These are phyloP conservation scores for Megathymus violae DNA, from an alignment of 1,140 invertebrate species.

Conservation along the genomic window DNA sequence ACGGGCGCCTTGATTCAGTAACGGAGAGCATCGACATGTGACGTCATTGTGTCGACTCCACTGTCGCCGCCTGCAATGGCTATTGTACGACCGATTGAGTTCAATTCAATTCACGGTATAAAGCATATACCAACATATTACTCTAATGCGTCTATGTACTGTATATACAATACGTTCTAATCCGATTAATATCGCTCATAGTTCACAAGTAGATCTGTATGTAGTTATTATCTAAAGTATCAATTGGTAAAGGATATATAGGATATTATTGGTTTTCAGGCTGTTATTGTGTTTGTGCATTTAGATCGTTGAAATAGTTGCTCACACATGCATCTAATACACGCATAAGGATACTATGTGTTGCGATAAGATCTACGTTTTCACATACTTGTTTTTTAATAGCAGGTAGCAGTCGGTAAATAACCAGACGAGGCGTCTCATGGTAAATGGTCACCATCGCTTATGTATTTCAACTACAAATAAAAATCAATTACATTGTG, in stretches of 20 bases:
- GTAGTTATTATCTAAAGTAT: constrained; percentile 30
- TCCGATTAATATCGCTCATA: constrained; percentile 62
- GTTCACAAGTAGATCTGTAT: no score
- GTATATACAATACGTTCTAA: constrained; percentile 55
- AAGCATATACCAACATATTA: constrained; percentile 31
- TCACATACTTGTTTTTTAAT: no score
- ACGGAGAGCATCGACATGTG: constrained; percentile 47
- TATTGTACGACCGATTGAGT: constrained; percentile 62
- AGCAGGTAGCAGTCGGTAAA: no score
- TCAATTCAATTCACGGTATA: constrained; percentile 51
- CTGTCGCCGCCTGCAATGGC: constrained; percentile 47
- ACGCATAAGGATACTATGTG: no score
- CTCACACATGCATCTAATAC: no score
- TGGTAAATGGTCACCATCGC: no score
- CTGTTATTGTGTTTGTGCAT: no score
- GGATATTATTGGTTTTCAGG: constrained; percentile 15
- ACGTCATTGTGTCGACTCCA: constrained; percentile 53
- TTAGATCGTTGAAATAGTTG: no score
- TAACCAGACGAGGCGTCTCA: no score
- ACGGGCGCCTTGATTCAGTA: constrained; percentile 50
- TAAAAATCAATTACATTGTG: no score
- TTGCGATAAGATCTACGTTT: no score
- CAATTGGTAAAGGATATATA: constrained; percentile 13
- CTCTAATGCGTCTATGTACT: constrained; percentile 40
- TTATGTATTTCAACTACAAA: no score